Evolutionary conservation across 2,888 invertebrate genomes (phyloP).

Genomic region (Amphipoea lucens): DNA sequence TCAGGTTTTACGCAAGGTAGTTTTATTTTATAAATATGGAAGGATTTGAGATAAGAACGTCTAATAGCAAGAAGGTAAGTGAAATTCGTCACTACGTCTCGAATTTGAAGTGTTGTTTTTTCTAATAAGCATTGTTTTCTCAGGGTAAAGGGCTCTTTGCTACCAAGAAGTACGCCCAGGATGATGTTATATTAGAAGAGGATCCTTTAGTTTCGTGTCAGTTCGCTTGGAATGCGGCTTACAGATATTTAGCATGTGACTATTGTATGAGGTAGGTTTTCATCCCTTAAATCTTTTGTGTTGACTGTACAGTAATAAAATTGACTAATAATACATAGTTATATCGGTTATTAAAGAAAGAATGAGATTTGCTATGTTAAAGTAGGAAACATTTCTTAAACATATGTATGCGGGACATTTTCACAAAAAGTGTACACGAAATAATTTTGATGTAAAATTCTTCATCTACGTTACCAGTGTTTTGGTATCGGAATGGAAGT

Average conservation of each 20-base stretch:
- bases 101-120: slow-evolving; percentile 14
- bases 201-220: slow-evolving; percentile 97
- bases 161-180: slow-evolving; percentile 91
- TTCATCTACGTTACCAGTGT: too few relatives aligned
- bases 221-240: slow-evolving; percentile 97
- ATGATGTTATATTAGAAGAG: slow-evolving; percentile 96
- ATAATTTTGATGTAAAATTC: too few relatives aligned
- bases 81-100: background rate
- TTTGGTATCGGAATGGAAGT: too few relatives aligned
- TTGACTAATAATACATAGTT: too few relatives aligned
- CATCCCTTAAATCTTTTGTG: background rate
- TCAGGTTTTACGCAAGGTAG: background rate
- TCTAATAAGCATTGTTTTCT: slow-evolving; percentile 68
- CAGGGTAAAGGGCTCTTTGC: slow-evolving; percentile 97
- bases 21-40: slow-evolving; percentile 73
- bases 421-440: too few relatives aligned
- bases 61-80: slow-evolving; percentile 84
- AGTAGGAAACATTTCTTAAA: background rate
- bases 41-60: slow-evolving; percentile 83
- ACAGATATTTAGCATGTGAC: slow-evolving; percentile 96
- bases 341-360: background rate
- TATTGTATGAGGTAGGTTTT: slow-evolving; percentile 93
- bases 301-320: background rate
- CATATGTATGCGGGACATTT: too few relatives aligned
- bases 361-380: background rate